Base-by-base conservation (phyloP, 2,888 invertebrate species). In the Lomographa bimaculata region DNA sequence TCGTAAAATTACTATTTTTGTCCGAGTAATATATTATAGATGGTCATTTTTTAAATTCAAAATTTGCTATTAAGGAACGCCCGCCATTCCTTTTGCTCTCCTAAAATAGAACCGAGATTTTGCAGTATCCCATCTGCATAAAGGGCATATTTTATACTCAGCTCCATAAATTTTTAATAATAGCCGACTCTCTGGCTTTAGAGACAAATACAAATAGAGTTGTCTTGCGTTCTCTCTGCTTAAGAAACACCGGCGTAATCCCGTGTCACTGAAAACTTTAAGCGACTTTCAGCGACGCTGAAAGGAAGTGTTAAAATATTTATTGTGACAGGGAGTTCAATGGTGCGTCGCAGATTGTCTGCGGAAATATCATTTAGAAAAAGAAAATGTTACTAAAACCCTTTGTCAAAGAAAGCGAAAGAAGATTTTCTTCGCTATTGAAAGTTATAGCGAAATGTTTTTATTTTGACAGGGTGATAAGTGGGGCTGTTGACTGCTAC, bases 111-210 rank as follows among this genome's bases (percentile, higher is more conserved):
- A 11, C 19, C 5, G 25, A 40, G 37, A 41, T 44, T 35, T 43
- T 7, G 17, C 42, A 40, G n/a, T 34, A 40, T 41, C 46, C 28
- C 41, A 44, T 49, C 29, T 50, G 40, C 37, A 35, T 46, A 39
- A 41, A 38, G 10, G 23, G 36, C 46, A 46, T 47, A 44, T 38
- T 39, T 44, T 44, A 50, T 44, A 41, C 29, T 25, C 24, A 28
- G 8, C 26, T 18, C 41, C 7, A 45, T 42, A 54, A 57, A 56
- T 60, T 69, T 73, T 71, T 71, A 72, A 72, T 73, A 72, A 70
- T 61, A 63, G 56, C 52, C 47, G 51, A 44, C 47, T 50, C 51
- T 54, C 56, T 43, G 49, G 41, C 52, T 44, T 35, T 38, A 17
- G 42, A 51, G 64, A 61, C 64, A 60, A 56, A 48, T 62, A 71